Conservation (phyloP, 2,888 invertebrate species). For the Amiota minor region DNA sequence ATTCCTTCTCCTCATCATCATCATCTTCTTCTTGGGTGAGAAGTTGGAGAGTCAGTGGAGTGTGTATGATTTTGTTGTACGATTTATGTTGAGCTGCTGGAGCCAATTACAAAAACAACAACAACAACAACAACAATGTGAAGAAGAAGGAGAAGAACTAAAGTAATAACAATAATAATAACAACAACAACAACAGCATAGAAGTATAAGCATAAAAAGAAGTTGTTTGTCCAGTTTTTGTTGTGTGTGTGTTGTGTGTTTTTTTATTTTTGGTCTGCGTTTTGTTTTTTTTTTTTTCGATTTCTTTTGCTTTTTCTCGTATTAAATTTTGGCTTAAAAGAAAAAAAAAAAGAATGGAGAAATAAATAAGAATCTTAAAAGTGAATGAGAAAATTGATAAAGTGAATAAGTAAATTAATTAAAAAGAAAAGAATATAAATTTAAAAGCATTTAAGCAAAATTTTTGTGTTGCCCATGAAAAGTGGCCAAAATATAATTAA, state of each 20-base stretch:
- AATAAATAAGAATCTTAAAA: slow-evolving; percentile 5
- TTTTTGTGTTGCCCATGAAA: too few relatives aligned
- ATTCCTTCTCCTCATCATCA: too few relatives aligned
- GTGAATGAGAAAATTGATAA: slow-evolving; percentile 1
- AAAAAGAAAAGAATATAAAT: not conserved
- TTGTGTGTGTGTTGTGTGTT: slow-evolving; percentile 22
- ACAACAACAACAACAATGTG: slow-evolving; percentile 16
- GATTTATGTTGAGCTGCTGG: not conserved
- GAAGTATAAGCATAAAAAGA: slow-evolving; percentile 55
- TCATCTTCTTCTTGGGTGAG: too few relatives aligned
- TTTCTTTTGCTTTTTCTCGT: slow-evolving; percentile 24
- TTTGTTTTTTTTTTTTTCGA: slow-evolving; percentile 36
- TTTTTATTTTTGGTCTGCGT: slow-evolving; percentile 8
- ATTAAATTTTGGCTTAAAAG: too few relatives aligned
- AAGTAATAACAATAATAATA: slow-evolving; percentile 53
- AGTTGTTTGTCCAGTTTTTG: slow-evolving; percentile 66
- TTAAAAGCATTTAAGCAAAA: slow-evolving; percentile 4
- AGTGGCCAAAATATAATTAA: too few relatives aligned
- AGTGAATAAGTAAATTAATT: not conserved
- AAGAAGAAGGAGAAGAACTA: slow-evolving; percentile 34
- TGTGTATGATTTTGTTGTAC: not conserved
- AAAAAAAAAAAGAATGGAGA: not conserved
- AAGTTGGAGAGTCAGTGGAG: too few relatives aligned
- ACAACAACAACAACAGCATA: slow-evolving; percentile 23
- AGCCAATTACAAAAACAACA: slow-evolving; percentile 30